Evolutionary conservation across 2,888 invertebrate genomes (phyloP), one percentile per base, ranked within the genome.

Genomic region (Notodonta ziczac): DNA sequence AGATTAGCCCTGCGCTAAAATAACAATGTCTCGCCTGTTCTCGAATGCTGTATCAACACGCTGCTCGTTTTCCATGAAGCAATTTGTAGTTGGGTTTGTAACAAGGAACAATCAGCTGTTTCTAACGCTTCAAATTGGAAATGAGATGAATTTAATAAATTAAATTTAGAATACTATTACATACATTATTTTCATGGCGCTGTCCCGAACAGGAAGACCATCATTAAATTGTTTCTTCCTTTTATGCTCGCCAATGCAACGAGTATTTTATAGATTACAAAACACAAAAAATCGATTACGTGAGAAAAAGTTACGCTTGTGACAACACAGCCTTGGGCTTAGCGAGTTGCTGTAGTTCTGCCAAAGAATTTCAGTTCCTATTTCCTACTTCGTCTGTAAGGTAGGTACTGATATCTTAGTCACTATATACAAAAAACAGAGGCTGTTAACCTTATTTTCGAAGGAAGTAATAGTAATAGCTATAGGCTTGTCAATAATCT

Each of bases 331-430:
- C 72, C 70, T 72, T 70, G 52, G 32, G 14, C 14, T 14, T 16
- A 10, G 69, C 46, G 54, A 57, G 44, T 52, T 48, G 35, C 58
- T 70, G 70, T 70, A 42, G 16, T 53, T 39, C 32, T 72, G 72
- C 66, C 73, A 68, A 70, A 58, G n/a, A 62, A 62, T 62, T 24
- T 52, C 57, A 32, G 66, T 74, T 66, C 63, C 66, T 62, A 56
- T 57, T 63, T 65, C 53, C 55, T 57, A 24, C 14, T 24, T 40
- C 35, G 16, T 32, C 35, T 48, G 35, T n/a, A n/a, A n/a, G n/a
- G n/a, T n/a, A n/a, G n/a, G n/a, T 57, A 32, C 24, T 10, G 51
- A 44, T 24, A 24, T 56, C 24, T 54, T 42, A 61, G 32, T 69
- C 55, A 63, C 32, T 4, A 40, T 40, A 24, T 24, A 2, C 35